A percentile compares a stretch with the other conserved stretches of the same genome.
These are phyloP conservation scores for Crotalus adamanteus DNA, from an alignment of 2,797 vertebrate genomes.

Conservation along the genomic window DNA sequence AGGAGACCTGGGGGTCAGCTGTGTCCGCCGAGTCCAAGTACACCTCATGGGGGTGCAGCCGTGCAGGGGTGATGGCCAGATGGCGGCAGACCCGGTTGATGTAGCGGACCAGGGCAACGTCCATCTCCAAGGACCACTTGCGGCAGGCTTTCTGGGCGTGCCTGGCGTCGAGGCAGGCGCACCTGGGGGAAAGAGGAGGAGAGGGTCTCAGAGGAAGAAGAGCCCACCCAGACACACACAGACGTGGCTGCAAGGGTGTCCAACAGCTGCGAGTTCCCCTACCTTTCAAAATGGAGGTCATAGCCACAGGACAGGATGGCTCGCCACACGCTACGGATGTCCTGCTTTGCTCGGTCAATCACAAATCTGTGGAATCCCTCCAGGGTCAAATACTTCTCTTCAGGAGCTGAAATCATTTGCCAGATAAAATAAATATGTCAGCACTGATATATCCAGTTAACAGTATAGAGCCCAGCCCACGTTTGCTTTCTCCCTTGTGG, in stretches of 20 bases:
- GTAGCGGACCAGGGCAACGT: slow-evolving; percentile 91
- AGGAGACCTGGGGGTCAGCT: slow-evolving; percentile 87
- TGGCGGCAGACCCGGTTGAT: slow-evolving; percentile 94
- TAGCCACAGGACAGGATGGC: slow-evolving; percentile 94
- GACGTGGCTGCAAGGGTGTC: too few relatives aligned
- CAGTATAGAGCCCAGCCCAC: not conserved
- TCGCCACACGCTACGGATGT: slow-evolving; percentile 96
- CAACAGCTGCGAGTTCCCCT: not conserved
- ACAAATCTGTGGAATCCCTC: slow-evolving; percentile 96
- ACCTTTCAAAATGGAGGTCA: slow-evolving; percentile 98
- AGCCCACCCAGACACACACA: too few relatives aligned
- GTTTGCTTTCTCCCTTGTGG: not conserved
- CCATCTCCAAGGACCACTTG: slow-evolving; percentile 95
- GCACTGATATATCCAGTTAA: not conserved
- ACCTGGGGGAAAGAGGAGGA: slow-evolving; percentile 60
- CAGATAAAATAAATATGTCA: accelerated
- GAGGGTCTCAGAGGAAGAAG: accelerated
- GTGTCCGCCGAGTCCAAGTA: slow-evolving; percentile 88
- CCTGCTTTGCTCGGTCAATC: slow-evolving; percentile 94
- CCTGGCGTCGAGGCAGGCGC: slow-evolving; percentile 86
- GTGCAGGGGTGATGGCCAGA: slow-evolving; percentile 91
- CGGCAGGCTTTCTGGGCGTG: slow-evolving; percentile 92
- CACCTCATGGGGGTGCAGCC: slow-evolving; percentile 95
- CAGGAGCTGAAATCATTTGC: slow-evolving; percentile 77
- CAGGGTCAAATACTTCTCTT: slow-evolving; percentile 94